Evolutionary conservation across 2,113 vertebrate species (phyloP), one percentile per base, ranked within the genome.

Genomic region (Chlamydotis undulata): DNA sequence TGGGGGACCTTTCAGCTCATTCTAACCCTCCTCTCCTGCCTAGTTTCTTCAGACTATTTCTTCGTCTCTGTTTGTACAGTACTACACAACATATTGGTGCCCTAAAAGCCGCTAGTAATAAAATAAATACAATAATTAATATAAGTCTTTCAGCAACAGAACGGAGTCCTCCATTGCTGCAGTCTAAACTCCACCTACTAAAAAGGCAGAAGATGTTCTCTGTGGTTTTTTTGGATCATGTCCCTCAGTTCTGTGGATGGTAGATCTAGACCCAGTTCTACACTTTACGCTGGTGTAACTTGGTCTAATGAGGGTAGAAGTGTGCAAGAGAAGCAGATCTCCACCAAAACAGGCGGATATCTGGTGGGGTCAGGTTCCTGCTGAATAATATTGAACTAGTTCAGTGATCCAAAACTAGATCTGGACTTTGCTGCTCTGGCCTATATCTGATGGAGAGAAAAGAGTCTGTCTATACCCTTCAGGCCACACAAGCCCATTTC

Each of bases 351-450:
- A 83, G 35, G 29, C 1, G 3, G 3, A 2, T 61, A 56, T 71
- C 25, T 79, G 77, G 65, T 33, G 37, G 53, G 71, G 78, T 96
- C 89, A 87, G 19, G 57, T 69, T 97, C 73, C 92, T 93, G 86
- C 81, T 94, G 76, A 77, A 73, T 92, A 35, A 85, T 68, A 60
- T 6, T 92, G 83, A 96, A 94, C 94, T 95, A 94, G 93, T 93
- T 92, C 92, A 94, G 60, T 6, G 61, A 90, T 92, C 83, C 81
- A 96, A 93, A 96, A 96, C 89, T 91, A 37, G 94, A 93, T 71
- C 69, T 96, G 96, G 94, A 96, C 92, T 96, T 92, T 94, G 94
- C 95, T 91, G 93, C 92, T 93, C 74, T 84, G 93, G 92, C 89
- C 92, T 94, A 87, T 92, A 92, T 94, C 91, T 91, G 87, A 82